Evolutionary conservation across 1,140 invertebrate genomes (phyloP), one percentile per base, ranked within the genome.

Genomic region (Hylaeus anthracinus): DNA sequence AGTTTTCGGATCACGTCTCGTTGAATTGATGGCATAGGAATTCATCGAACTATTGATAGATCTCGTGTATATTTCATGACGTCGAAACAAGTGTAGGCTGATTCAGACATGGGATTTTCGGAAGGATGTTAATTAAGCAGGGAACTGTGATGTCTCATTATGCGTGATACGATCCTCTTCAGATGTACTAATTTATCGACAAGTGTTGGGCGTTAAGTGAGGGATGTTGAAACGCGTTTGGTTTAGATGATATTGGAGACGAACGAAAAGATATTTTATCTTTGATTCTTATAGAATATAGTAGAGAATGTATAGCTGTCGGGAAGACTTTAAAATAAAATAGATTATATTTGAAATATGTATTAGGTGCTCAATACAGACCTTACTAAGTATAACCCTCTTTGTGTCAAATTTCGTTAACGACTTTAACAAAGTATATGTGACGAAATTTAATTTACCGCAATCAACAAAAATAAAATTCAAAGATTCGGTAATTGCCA

Each of bases 51-150:
- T 26, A 12, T 56, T 26, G 26, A 41, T 3, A 51, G 5, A 1
- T 72, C 9, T 10, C 43, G 5, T 48, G 45, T n/a, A 72, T 72
- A 64, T 71, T 61, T 15, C 5, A 78, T 55, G 69, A 72, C 39
- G 51, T 6, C 39, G 4, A 4, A 37, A 15, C 55, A 10, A 61
- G 26, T 45, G 43, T 41, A 64, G 6, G 10, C 37, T 51, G 72
- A 74, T 64, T 51, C 15, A n/a, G 14, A n/a, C n/a, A 10, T 55
- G n/a, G 8, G 9, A 26, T 60, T 77, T 77, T 77, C 51, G 6
- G 51, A 6, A 5, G 26, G 58, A 58, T 48, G 64, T 10, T 67
- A n/a, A 76, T 67, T 15, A 9, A 8, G 26, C 1, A 6, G 6
- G 6, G 39, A 14, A 64, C 61, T 1, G 3, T 6, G 39, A 37